Base-by-base conservation (phyloP, 2,888 invertebrate genomes). In the Tetragonula carbonaria region DNA sequence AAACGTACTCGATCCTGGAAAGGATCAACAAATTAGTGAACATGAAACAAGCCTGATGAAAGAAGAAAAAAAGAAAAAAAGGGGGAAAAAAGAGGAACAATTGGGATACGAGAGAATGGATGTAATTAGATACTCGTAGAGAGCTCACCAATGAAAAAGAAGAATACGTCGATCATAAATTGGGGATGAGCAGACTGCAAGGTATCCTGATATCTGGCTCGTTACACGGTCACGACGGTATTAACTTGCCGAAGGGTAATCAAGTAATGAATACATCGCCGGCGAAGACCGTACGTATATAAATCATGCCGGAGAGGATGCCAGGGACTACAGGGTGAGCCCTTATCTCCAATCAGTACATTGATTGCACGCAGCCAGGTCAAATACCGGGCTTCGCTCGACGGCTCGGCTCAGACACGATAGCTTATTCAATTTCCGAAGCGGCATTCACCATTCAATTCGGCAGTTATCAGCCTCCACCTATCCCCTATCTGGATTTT, bases 351-450 rank as follows among this genome's bases (percentile, higher is more conserved):
- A 91, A 93, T 93, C 93, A 90, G 92, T 92, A 92, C 93, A 93
- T 93, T 93, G 93, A 93, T 93, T 93, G 92, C 91, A 90, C 91
- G 90, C 91, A 89, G 93, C 87, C 93, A 90, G 93, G 93, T 93
- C 93, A 93, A 93, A 93, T 93, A 91, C 91, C 91, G 88, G 90
- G 89, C 89, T 91, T 90, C 87, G 85, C 90, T 92, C 90, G 87
- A 86, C 88, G 87, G 87, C 89, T 90, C 91, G 88, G 88, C 85
- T 88, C 88, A 86, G 87, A 86, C 92, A 91, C 91, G 93, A 93
- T 93, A 93, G 93, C 93, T 93, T 93, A 93, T 93, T 93, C 93
- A 93, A 93, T 93, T 93, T 93, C 93, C 93, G 93, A 93, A 93
- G 91, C 93, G 91, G 90, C 91, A 93, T 93, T 92, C 93, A 89